Evolutionary conservation across 2,888 invertebrate species (phyloP), one percentile per base, ranked within the genome.

Genomic region (Mystacides longicornis): DNA sequence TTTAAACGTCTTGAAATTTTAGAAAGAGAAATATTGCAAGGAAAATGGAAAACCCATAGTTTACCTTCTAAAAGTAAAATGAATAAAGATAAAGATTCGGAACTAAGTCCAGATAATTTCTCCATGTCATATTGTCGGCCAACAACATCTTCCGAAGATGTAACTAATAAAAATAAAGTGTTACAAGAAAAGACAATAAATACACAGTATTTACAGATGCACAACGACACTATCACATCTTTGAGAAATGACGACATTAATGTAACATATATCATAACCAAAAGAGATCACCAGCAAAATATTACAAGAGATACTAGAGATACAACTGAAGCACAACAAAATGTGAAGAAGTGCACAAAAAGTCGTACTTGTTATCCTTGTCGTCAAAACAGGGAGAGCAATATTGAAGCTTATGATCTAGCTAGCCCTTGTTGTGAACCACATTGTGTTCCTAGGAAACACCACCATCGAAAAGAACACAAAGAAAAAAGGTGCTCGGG

Each of bases 31-130:
- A 79, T 93, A 11, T 75, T 89, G 46, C 87, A 90, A 72, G 85
- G 88, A 20, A 89, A 90, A 69, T 91, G 91, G 91, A 92, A 91
- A 72, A 92, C 91, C 0, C 92, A 91, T 68, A 91, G 90, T 67
- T 72, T 92, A 61, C 92, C 92, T 14, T 91, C 91, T 1, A 80
- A 91, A 58, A 87, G 89, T 72, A 84, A 86, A 1, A 83, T 85
- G 1, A 75, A 76, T 1, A 67, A 74, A 1, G 76, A 74, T 55
- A 68, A 67, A 3, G 71, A 62, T 42, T 58, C 61, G 42, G 62
- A 77, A 20, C 72, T 70, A 21, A 67, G 68, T n/a, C 71, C 68
- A 2, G 80, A 79, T 56, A 71, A 80, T 2, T 81, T 80, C 37
- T 78, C 78, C 21, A 72, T 73, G 11, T 71, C 81, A 1, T 88